Evolutionary conservation across 1,140 invertebrate species (phyloP).

Genomic region (Maniola jurtina): DNA sequence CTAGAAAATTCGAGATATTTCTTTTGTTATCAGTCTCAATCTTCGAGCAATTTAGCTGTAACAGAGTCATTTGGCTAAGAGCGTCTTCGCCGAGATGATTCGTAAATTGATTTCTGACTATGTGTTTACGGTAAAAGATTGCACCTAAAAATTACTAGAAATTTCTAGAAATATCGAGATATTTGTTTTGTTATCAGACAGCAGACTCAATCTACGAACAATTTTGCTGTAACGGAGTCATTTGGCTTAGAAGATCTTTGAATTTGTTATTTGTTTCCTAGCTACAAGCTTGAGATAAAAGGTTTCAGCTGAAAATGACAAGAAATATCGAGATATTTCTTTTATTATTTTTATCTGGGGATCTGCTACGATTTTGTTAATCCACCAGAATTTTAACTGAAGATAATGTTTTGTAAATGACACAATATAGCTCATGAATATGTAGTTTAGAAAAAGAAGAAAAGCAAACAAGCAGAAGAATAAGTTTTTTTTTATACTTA

Average conservation of each 20-base stretch:
- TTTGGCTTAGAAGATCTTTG: slow-evolving; percentile 61
- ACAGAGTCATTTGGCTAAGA: slow-evolving; percentile 69
- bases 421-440: too few species aligned
- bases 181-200: too few species aligned
- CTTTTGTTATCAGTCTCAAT: too few species aligned
- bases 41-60: slow-evolving; percentile 70
- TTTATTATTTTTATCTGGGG: too few species aligned
- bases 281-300: slow-evolving; percentile 25
- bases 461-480: too few species aligned
- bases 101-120: slow-evolving; percentile 74
- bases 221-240: slow-evolving; percentile 75
- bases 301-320: slow-evolving; percentile 29
- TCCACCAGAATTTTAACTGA: slow-evolving; percentile 69
- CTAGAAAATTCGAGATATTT: too few species aligned
- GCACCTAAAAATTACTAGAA: slow-evolving; percentile 29
- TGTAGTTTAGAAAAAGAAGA: too few species aligned
- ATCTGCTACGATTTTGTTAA: slow-evolving; percentile 22
- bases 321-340: too few species aligned
- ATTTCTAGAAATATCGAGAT: slow-evolving; percentile 11
- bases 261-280: slow-evolving; percentile 77
- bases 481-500: too few species aligned
- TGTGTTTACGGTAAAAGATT: slow-evolving; percentile 15
- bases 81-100: slow-evolving; percentile 70
- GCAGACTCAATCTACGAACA: slow-evolving; percentile 63
- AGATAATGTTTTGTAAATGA: too few species aligned